Evolutionary conservation across 1,140 invertebrate genomes (phyloP).

Genomic region (Acromyrmex heyeri): DNA sequence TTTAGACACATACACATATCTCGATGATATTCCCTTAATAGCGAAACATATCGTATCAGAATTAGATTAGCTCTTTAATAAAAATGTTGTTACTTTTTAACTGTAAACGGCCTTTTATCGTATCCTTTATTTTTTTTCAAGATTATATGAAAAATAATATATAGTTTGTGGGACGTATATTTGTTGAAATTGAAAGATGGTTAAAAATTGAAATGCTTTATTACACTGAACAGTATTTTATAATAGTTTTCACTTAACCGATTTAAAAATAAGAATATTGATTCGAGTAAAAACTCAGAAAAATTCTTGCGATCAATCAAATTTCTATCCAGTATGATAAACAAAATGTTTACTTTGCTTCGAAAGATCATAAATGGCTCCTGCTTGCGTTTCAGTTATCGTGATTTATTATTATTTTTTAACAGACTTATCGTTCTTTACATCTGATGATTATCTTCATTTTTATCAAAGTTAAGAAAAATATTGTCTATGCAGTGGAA

Average conservation of each 20-base stretch:
- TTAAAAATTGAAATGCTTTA: background rate
- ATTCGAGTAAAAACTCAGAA: background rate
- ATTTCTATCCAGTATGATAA: background rate
- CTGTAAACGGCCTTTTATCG: background rate
- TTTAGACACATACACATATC: background rate
- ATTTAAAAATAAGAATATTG: background rate
- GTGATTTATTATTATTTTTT: slow-evolving; percentile 9
- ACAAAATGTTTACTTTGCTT: background rate
- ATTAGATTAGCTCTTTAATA: background rate
- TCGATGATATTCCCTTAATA: background rate
- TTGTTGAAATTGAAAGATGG: background rate
- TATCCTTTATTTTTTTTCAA: background rate
- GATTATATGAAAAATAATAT: background rate
- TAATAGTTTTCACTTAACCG: background rate
- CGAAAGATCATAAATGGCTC: background rate
- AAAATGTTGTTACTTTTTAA: background rate
- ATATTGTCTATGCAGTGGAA: background rate
- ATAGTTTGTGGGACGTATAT: background rate
- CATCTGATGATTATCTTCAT: background rate
- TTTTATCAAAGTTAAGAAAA: background rate
- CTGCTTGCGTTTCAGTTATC: background rate
- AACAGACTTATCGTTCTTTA: background rate
- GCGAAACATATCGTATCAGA: background rate
- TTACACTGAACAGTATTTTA: background rate
- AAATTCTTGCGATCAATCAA: background rate